These are phyloP conservation scores for Sitta carolinensis DNA, from an alignment of 2,797 vertebrate genomes.

Conservation along the genomic window DNA sequence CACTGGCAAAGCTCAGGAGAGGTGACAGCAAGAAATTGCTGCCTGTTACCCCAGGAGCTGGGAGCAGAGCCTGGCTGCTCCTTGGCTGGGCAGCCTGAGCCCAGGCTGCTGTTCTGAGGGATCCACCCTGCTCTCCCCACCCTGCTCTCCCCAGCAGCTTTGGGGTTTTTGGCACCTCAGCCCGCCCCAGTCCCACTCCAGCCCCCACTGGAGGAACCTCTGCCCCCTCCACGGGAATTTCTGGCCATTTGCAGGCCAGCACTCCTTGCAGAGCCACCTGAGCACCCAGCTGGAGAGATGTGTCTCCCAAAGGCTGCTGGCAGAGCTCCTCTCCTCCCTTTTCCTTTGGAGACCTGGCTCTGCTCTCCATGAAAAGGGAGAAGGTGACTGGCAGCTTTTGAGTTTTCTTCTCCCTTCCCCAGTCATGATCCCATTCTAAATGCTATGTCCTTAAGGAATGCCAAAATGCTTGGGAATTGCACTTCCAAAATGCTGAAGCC, in stretches of 20 bases:
- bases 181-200: neutral
- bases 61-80: too few relatives aligned
- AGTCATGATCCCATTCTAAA: neutral
- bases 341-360: neutral
- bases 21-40: neutral
- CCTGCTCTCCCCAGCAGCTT: neutral
- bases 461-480: neutral
- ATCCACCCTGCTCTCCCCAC: neutral
- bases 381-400: neutral
- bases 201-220: neutral
- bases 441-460: neutral
- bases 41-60: too few relatives aligned
- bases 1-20: neutral
- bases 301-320: neutral
- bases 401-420: neutral
- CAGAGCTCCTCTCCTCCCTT: neutral
- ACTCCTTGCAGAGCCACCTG: neutral
- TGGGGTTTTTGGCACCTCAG: neutral
- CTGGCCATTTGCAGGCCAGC: neutral
- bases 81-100: neutral
- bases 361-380: neutral
- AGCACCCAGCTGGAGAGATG: neutral
- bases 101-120: neutral
- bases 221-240: accelerated
- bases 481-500: neutral